Evolutionary conservation across 2,113 vertebrate species (phyloP), one percentile per base, ranked within the genome.

Genomic region (Lophotis ruficrista): DNA sequence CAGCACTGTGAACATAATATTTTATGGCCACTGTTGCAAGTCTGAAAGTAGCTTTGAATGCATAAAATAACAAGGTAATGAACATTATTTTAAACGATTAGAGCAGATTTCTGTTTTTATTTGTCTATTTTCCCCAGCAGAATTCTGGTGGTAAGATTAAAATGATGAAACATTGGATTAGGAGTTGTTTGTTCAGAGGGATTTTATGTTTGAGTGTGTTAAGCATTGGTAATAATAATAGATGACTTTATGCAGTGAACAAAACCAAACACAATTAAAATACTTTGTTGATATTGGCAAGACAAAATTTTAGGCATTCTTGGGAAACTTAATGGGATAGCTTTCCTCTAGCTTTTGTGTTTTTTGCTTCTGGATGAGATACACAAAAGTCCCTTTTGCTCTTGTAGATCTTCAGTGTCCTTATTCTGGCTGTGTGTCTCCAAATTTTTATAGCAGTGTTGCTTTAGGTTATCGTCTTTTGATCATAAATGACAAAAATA

Each of bases 121-220:
- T 88, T 93, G 24, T 58, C 21, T 37, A 0, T 77, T 73, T 75
- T 72, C 12, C 54, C 16, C 48, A 38, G 21, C 10, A 80, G n/a
- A 90, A 54, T 62, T 70, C 60, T 70, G 38, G 27, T 73, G n/a
- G 18, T 30, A 12, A 48, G 68, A 94, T 90, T 93, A 62, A 93
- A 96, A 83, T 51, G 75, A n/a, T 76, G 75, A 83, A 88, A 27
- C n/a, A 18, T 9, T 54, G 71, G 66, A 77, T 96, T 94, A 93
- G 41, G 54, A 70, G n/a, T 47, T 79, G 70, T 90, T 97, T 95
- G 28, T 73, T 95, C 41, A 86, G 24, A 78, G 68, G 72, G 65
- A 57, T 87, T 95, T 94, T 76, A 19, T 81, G 37, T 93, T 53
- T 57, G 41, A 61, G 27, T 61, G n/a, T 77, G n/a, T 48, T 93